A percentile compares a stretch with the other conserved stretches of the same genome.
These are phyloP conservation scores for Phrynosoma platyrhinos DNA, from an alignment of 2,113 vertebrate genomes.

Conservation along the genomic window DNA sequence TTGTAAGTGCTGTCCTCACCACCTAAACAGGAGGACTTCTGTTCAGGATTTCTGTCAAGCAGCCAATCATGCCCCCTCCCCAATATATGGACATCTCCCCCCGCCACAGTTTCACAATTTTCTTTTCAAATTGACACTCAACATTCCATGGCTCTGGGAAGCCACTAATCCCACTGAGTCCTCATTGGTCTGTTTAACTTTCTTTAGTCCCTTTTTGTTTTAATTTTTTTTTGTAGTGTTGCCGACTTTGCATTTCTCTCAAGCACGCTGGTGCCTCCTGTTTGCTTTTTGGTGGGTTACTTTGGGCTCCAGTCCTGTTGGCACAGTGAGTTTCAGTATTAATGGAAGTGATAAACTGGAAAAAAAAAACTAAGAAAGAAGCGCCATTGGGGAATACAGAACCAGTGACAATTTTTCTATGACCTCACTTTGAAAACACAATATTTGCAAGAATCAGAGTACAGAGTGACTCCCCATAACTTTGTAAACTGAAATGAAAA, in stretches of 20 bases:
- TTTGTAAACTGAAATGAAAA: constrained; percentile 3
- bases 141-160: neutral
- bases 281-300: neutral
- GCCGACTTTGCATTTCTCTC: neutral
- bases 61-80: neutral
- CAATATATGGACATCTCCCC: neutral
- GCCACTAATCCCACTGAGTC: neutral
- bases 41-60: neutral
- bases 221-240: neutral
- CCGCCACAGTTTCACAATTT: neutral
- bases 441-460: neutral
- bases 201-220: neutral
- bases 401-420: neutral
- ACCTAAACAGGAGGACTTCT: neutral
- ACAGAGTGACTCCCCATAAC: neutral
- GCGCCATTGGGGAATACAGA: neutral
- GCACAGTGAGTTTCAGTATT: neutral
- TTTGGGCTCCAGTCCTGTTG: neutral
- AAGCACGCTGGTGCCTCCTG: neutral
- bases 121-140: neutral
- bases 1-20: neutral
- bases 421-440: neutral
- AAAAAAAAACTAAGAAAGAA: no score
- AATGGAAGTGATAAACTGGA: neutral
- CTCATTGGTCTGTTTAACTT: neutral